These are phyloP conservation scores for Oncorhynchus mykiss DNA, from an alignment of 2,113 vertebrate genomes.

Conservation along the genomic window DNA sequence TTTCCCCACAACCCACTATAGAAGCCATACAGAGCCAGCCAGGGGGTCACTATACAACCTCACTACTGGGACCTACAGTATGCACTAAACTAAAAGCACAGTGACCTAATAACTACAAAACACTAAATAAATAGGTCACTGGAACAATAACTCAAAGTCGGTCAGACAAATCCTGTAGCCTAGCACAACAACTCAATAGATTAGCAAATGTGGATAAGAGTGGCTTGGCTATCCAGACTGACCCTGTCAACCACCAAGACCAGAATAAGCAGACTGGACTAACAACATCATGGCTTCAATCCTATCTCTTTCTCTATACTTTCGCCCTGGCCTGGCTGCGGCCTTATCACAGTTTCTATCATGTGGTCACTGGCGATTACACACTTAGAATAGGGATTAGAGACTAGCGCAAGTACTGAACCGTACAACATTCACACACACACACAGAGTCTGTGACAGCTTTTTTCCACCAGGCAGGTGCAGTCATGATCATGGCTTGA, in stretches of 20 bases:
- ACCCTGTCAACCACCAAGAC: not conserved
- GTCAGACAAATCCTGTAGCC: not conserved
- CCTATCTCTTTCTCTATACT: not conserved
- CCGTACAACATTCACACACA: not conserved
- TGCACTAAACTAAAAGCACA: not conserved
- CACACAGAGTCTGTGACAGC: not conserved
- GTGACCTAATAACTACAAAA: not conserved
- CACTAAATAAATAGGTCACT: not conserved
- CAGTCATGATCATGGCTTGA: no score
- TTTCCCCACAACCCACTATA: not conserved
- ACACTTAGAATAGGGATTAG: slow-evolving; percentile 47
- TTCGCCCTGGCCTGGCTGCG: not conserved
- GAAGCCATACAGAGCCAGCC: not conserved
- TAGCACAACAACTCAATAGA: not conserved
- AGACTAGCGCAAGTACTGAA: not conserved
- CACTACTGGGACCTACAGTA: not conserved
- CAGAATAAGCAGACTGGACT: not conserved
- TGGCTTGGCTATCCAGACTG: not conserved
- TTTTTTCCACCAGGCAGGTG: no score
- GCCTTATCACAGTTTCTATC: slow-evolving; percentile 17
- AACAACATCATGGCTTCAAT: not conserved
- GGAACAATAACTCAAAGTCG: not conserved
- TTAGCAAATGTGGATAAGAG: not conserved
- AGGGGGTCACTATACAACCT: not conserved
- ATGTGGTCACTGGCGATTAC: slow-evolving; percentile 51